Percentiles rank a stretch among this genome's conserved stretches.
Conservation (phyloP, 1,140 invertebrate genomes). For the Callitettix versicolor region DNA sequence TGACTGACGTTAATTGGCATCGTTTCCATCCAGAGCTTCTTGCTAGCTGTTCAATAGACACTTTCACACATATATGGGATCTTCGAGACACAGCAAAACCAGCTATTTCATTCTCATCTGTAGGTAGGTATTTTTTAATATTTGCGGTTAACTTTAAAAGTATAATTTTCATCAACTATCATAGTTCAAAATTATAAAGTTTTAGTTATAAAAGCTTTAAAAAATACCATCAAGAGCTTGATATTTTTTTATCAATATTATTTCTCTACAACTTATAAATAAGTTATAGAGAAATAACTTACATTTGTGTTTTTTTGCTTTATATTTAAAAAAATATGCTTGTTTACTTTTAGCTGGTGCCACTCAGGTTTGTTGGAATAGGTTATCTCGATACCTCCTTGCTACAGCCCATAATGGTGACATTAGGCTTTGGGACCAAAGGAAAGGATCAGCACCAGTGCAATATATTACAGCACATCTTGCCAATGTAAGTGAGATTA, state of each 20-base stretch:
- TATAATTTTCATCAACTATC: constrained; percentile 8
- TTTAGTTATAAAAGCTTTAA: too few species aligned
- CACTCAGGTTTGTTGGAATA: constrained; percentile 89
- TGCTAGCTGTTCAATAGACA: constrained; percentile 88
- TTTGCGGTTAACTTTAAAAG: background rate
- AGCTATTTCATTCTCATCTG: constrained; percentile 64
- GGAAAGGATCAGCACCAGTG: constrained; percentile 74
- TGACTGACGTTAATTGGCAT: constrained; percentile 91
- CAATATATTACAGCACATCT: constrained; percentile 91
- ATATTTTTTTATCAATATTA: too few species aligned
- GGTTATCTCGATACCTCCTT: constrained; percentile 66
- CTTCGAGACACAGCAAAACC: constrained; percentile 75
- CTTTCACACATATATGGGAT: constrained; percentile 89
- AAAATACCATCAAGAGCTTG: too few species aligned
- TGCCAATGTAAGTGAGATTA: constrained; percentile 46
- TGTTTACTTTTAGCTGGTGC: constrained; percentile 75
- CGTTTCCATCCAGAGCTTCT: constrained; percentile 77
- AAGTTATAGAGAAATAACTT: too few species aligned
- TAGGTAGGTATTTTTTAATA: constrained; percentile 41
- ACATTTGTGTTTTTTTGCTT: too few species aligned
- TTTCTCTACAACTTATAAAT: too few species aligned
- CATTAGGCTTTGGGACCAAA: constrained; percentile 88
- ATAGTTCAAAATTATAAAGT: background rate
- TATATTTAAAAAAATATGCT: too few species aligned
- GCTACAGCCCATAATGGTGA: constrained; percentile 93